Base-by-base conservation (phyloP, 2,797 vertebrate species). In the Centroberyx gerrardi region DNA sequence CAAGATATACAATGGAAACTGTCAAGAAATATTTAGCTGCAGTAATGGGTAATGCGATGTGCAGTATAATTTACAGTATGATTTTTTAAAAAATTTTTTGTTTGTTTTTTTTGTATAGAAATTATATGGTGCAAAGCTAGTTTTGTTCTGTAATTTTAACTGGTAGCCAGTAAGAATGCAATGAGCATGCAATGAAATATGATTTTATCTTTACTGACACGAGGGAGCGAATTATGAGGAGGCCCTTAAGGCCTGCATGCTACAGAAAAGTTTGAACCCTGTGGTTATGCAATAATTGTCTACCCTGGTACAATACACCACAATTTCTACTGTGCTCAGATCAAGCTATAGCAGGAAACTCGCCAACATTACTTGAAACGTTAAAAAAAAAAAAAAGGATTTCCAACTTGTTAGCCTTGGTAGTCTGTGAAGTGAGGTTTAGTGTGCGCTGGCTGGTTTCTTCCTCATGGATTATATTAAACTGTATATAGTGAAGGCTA, bases 221-320 rank as follows among this genome's bases (percentile, higher is more conserved):
- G 53, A 56, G 80, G 82, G 85, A 87, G 81, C 74, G 82, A 88
- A 90, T 91, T 89, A 90, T 85, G 68, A 79, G 60, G 67, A 72
- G 82, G 58, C 86, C 85, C 85, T 78, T 5, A 86, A 91, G 90
- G 82, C 67, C 80, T 76, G 59, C 62, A 65, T 70, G 75, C 81
- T 72, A 62, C 62, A 80, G 72, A 83, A 88, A 89, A 86, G 79
- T 85, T 59, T 79, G 80, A 85, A 79, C 83, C 77, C 81, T 72
- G 86, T 88, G 84, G 81, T 84, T 84, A 80, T 91, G 77, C 85
- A 87, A 87, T 90, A 87, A 89, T 88, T 85, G 78, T 80, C 78
- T 78, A 14, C 64, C 62, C 78, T 62, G 74, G 79, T 71, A 78
- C 59, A 76, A 76, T 46, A 81, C 62, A 49, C 58, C 52, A 69